These are phyloP conservation scores for Mastacembelus armatus DNA, from an alignment of 2,797 vertebrate genomes.

Conservation along the genomic window DNA sequence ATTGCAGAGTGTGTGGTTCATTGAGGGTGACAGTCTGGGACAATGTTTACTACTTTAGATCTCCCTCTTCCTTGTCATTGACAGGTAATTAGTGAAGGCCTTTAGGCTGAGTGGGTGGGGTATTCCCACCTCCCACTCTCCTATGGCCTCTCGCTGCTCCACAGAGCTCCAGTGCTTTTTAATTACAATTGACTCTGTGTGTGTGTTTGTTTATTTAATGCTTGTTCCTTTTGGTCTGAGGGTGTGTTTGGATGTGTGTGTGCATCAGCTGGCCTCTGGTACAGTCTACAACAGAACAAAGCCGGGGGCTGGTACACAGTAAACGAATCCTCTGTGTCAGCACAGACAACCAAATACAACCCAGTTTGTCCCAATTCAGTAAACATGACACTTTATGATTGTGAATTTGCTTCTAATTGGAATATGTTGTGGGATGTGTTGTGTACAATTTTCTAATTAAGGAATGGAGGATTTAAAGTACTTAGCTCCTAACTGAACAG, in stretches of 20 bases:
- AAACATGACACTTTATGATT: conserved; percentile 56
- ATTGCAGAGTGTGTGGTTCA: conserved; percentile 48
- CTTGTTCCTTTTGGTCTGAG: conserved; percentile 22
- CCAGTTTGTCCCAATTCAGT: conserved; percentile 66
- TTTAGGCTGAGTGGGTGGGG: conserved; percentile 57
- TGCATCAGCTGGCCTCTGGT: conserved; percentile 32
- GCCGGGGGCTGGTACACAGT: conserved; percentile 25
- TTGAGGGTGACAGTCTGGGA: conserved; percentile 60
- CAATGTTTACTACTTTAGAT: conserved; percentile 71
- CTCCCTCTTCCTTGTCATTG: conserved; percentile 59
- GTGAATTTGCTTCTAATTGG: conserved; percentile 66
- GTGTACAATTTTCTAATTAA: conserved; percentile 52
- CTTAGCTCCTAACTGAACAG: conserved; percentile 44
- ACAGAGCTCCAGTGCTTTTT: conserved; percentile 58
- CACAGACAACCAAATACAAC: conserved; percentile 61
- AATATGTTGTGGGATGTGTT: conserved; percentile 40
- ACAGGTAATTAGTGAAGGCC: conserved; percentile 75
- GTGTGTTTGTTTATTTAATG: conserved; percentile 29
- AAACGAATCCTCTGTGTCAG: conserved; percentile 36
- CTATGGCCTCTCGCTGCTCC: conserved; percentile 48
- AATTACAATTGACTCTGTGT: conserved; percentile 69
- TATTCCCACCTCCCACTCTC: conserved; percentile 55
- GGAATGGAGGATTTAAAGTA: conserved; percentile 52
- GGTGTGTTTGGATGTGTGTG: conserved; percentile 24
- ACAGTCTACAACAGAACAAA: conserved; percentile 50